Conservation (phyloP, 2,797 vertebrate species). For the Cygnus olor region DNA sequence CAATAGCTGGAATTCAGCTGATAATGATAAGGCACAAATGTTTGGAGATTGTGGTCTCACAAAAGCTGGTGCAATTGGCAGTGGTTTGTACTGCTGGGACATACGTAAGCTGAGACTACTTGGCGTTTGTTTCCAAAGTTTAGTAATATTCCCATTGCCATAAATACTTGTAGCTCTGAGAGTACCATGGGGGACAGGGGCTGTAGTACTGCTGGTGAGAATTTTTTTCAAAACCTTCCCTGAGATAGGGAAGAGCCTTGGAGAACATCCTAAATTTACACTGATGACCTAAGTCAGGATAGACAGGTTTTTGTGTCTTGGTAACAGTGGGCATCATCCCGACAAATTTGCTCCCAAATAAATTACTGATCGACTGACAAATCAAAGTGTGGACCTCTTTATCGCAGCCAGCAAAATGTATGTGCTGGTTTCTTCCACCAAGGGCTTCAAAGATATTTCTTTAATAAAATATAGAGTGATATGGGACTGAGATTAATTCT, state of each 20-base stretch:
- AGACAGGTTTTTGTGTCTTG: not conserved
- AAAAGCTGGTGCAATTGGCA: not conserved
- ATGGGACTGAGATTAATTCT: not conserved
- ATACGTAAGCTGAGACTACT: not conserved
- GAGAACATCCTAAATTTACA: not conserved
- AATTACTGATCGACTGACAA: not conserved
- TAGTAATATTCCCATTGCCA: not conserved
- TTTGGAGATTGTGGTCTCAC: not conserved
- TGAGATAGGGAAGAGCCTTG: not conserved
- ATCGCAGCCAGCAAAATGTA: fast-evolving
- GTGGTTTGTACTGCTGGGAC: not conserved
- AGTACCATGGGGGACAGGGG: not conserved
- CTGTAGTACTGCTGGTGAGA: not conserved
- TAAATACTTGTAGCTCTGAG: not conserved
- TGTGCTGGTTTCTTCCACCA: not conserved
- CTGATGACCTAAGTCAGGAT: not conserved
- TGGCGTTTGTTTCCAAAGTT: not conserved
- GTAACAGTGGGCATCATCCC: not conserved
- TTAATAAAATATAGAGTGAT: not conserved
- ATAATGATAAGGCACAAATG: not conserved
- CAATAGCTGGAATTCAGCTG: not conserved
- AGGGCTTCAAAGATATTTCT: not conserved
- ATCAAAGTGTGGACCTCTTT: not conserved
- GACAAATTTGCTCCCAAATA: not conserved
- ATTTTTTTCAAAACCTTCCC: not conserved